Evolutionary conservation across 2,888 invertebrate species (phyloP).

Genomic region (Euplagia quadripunctaria): DNA sequence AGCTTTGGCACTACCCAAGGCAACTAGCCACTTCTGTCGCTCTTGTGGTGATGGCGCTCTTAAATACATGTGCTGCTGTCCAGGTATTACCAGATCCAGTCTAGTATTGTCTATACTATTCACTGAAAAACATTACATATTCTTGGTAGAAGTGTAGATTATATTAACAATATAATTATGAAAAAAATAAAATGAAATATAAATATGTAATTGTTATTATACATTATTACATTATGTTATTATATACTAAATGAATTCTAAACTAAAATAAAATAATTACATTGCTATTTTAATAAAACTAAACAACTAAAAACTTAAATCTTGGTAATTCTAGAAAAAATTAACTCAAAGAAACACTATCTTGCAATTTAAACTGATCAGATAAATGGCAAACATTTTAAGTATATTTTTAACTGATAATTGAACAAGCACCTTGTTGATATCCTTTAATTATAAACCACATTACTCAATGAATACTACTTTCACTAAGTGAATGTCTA

Average conservation of each 20-base stretch:
- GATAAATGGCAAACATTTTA: not conserved
- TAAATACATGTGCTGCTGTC: slow-evolving; percentile 93
- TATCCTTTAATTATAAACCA: not conserved
- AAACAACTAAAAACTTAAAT: not conserved
- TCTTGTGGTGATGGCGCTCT: slow-evolving; percentile 92
- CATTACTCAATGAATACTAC: slow-evolving; percentile 1
- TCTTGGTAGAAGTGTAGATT: not conserved
- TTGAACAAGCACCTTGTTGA: not conserved
- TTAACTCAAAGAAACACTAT: not conserved
- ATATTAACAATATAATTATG: not conserved
- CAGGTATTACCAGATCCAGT: slow-evolving; percentile 93
- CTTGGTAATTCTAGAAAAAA: not conserved
- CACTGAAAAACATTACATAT: slow-evolving; percentile 77
- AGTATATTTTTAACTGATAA: not conserved
- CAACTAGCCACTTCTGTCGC: slow-evolving; percentile 93
- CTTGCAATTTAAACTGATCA: not conserved
- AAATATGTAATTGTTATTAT: too few species aligned
- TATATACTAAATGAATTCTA: too few species aligned
- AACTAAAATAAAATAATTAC: not conserved
- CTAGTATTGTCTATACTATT: slow-evolving; percentile 91
- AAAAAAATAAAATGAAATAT: too few species aligned
- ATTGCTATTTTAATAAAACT: not conserved
- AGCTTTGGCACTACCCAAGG: slow-evolving; percentile 93
- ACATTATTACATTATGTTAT: too few species aligned
- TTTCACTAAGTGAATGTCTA: not conserved